Conservation (phyloP, 2,797 vertebrate genomes). For the Podargus strigoides region DNA sequence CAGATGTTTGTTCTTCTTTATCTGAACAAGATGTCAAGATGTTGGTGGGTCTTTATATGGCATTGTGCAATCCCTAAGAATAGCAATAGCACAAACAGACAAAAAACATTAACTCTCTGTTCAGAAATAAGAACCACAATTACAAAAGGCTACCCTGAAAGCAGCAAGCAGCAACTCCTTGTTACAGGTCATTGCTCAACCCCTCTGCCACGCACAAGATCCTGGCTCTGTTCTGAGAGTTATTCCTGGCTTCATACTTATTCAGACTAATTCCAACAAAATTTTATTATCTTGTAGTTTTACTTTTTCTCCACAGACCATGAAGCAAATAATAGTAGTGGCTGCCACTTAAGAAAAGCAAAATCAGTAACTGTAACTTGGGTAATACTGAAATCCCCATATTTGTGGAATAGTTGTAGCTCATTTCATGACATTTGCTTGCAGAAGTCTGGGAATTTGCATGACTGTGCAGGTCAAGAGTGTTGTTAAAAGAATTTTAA, state of each 20-base stretch:
- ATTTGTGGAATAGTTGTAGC: neutral
- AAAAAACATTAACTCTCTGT: neutral
- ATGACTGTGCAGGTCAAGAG: neutral
- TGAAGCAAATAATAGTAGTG: neutral
- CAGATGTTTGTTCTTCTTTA: neutral
- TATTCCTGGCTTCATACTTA: neutral
- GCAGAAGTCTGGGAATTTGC: neutral
- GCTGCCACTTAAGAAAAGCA: neutral
- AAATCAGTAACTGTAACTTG: neutral
- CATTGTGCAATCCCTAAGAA: neutral
- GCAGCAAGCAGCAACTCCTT: neutral
- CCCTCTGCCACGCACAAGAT: neutral
- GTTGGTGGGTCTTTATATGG: neutral
- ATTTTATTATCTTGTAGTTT: neutral
- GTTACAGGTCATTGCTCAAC: neutral
- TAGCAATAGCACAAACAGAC: neutral
- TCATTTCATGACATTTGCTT: neutral
- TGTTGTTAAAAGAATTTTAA: neutral
- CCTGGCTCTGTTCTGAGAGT: neutral
- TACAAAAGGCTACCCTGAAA: neutral
- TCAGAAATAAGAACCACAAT: neutral
- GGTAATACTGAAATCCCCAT: neutral
- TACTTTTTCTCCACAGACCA: neutral
- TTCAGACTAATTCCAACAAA: neutral
- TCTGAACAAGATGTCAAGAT: neutral